phyloP scores from a whole-genome alignment of 2,113 vertebrate species.

The Nymphicus hollandicus region DNA sequence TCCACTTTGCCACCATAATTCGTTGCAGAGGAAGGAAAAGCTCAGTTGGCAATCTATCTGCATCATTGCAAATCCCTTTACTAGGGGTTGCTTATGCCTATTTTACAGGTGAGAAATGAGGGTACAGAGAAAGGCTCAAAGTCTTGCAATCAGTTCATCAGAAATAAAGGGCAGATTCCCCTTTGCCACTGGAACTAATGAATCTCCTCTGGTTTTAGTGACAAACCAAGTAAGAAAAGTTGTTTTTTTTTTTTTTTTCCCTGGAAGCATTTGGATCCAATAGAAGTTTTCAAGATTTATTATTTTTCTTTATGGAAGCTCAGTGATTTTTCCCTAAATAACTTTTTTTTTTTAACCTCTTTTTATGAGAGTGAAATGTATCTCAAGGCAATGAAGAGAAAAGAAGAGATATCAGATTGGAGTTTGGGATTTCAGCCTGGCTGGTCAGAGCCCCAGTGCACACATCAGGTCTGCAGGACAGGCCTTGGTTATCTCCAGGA shows the following conservation, averaged over 20 bases:
- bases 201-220: background rate
- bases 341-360: background rate
- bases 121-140: background rate
- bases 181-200: background rate
- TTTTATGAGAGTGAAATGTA: background rate
- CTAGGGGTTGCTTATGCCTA: background rate
- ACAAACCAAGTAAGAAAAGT: background rate
- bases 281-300: background rate
- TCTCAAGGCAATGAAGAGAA: background rate
- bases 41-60: background rate
- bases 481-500: background rate
- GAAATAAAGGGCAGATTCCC: background rate
- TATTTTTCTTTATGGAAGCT: background rate
- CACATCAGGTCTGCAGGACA: background rate
- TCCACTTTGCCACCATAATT: background rate
- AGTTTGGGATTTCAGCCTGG: background rate
- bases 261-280: background rate
- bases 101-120: conserved; percentile 4
- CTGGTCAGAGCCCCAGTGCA: background rate
- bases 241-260: background rate
- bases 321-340: background rate
- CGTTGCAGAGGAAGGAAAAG: background rate
- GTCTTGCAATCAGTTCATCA: background rate
- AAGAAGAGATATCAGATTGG: background rate
- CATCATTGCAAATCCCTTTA: background rate